phyloP scores from a whole-genome alignment of 2,113 vertebrate genomes.

The Pampusana beccarii region DNA sequence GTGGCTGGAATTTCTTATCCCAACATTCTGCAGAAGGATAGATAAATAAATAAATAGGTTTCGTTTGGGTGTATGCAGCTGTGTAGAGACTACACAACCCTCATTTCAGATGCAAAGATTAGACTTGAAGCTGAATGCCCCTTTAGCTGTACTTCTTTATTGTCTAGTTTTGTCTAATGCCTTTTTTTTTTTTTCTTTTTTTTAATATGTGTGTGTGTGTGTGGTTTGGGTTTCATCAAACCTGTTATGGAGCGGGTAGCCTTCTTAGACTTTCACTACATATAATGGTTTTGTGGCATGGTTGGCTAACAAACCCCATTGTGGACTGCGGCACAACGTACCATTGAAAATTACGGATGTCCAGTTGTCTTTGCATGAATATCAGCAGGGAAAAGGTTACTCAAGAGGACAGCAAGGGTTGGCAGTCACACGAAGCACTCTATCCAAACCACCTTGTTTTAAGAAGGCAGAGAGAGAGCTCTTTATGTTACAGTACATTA shows the following conservation, averaged over 20 bases:
- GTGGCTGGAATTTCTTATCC: not conserved
- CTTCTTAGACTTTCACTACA: not conserved
- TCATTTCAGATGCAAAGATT: not conserved
- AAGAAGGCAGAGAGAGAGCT: not conserved
- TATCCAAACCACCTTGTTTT: not conserved
- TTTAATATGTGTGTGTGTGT: not conserved
- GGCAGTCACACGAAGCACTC: not conserved
- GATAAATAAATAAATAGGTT: not conserved
- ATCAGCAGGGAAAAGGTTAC: not conserved
- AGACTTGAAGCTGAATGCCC: not conserved
- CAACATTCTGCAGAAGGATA: not conserved
- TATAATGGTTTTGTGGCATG: not conserved
- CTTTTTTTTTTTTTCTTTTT: not conserved
- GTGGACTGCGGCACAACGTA: not conserved
- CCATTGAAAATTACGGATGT: not conserved
- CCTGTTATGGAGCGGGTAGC: not conserved
- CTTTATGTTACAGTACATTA: not conserved
- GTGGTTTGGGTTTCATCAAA: not conserved
- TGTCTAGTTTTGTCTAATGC: not conserved
- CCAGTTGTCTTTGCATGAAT: not conserved
- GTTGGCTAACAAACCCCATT: not conserved
- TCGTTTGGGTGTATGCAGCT: not conserved
- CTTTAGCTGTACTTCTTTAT: not conserved
- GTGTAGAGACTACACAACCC: not conserved
- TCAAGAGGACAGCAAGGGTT: not conserved